A percentile compares a stretch with the other conserved stretches of the same genome.
Conservation (phyloP, 2,888 invertebrate genomes). For the Vesta saturnalis region DNA sequence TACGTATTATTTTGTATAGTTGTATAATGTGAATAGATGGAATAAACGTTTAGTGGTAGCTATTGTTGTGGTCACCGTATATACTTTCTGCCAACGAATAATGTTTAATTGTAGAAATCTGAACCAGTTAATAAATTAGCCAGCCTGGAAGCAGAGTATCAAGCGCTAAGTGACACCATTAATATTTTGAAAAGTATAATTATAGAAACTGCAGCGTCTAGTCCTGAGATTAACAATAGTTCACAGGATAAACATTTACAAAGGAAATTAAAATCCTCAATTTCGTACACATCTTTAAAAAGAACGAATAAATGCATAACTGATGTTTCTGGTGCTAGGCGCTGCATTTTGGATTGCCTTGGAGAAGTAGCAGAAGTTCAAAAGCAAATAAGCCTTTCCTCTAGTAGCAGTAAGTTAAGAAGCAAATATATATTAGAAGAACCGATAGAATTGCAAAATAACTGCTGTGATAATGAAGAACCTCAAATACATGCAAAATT, state of each 20-base stretch:
- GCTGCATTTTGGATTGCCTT: constrained; percentile 24
- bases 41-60: too few relatives aligned
- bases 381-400: constrained; percentile 13
- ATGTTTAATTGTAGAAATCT: background rate
- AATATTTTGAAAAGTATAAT: constrained; percentile 16
- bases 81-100: background rate
- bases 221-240: background rate
- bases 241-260: background rate
- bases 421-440: background rate
- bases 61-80: background rate
- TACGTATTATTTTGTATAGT: too few relatives aligned
- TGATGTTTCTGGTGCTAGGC: constrained; percentile 20
- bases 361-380: constrained; percentile 20
- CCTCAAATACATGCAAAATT: constrained; percentile 38
- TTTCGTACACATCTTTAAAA: background rate
- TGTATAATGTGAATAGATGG: too few relatives aligned
- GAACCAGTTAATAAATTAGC: background rate
- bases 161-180: constrained; percentile 13
- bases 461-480: constrained; percentile 18
- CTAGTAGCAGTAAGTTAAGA: background rate
- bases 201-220: background rate
- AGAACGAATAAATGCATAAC: constrained; percentile 13
- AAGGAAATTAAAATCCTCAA: background rate
- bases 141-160: constrained; percentile 22
- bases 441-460: background rate